These are phyloP conservation scores for Cyanoderma ruficeps DNA, from an alignment of 2,113 vertebrate species.

Conservation along the genomic window DNA sequence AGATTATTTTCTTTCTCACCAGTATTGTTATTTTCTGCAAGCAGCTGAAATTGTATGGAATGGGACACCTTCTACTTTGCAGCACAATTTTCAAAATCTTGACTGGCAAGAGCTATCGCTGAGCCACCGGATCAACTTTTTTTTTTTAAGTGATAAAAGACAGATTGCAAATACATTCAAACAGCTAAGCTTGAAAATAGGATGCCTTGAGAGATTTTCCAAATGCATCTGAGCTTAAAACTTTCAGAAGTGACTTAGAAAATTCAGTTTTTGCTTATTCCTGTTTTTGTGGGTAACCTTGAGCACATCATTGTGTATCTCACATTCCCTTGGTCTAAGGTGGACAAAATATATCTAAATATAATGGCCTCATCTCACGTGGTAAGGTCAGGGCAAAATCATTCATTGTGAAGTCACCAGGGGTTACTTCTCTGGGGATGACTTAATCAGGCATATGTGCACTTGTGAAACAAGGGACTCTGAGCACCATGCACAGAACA, in stretches of 20 bases:
- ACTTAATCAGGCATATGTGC: accelerated
- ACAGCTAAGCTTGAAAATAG: background rate
- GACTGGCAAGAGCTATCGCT: background rate
- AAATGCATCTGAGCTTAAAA: background rate
- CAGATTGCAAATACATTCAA: background rate
- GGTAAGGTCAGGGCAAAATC: background rate
- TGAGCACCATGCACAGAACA: background rate
- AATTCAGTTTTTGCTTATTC: background rate
- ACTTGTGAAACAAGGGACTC: background rate
- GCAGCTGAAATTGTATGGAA: background rate
- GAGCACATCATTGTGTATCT: background rate
- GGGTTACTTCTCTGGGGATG: background rate
- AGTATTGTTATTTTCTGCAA: background rate
- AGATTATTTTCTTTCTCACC: background rate
- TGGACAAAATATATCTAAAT: background rate
- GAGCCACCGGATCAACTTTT: background rate
- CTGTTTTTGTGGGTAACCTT: background rate
- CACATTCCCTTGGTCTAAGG: accelerated
- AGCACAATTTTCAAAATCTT: background rate
- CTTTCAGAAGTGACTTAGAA: background rate
- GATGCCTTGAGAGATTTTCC: background rate
- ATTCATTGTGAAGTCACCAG: accelerated
- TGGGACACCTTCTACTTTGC: background rate
- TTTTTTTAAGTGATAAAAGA: background rate
- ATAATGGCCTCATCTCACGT: background rate